A percentile compares a stretch with the other conserved stretches of the same genome.
Conservation (phyloP, 37 sponge, comb jelly and placozoan species). For the Diacarnus erythraeanus region DNA sequence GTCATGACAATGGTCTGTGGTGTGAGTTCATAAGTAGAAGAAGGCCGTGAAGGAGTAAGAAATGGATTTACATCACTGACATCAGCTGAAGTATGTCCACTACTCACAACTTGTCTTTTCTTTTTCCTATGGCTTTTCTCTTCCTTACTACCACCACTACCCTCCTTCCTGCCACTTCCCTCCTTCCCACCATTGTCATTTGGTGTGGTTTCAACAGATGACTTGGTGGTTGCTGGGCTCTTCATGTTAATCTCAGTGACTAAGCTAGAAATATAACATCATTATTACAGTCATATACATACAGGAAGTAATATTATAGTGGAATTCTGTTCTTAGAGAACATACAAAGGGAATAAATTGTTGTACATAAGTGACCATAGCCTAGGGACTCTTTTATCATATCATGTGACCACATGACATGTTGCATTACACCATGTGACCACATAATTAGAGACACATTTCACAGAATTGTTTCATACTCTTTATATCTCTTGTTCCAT, state of each 20-base stretch:
- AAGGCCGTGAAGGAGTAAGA: neutral
- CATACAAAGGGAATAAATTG: too few species aligned
- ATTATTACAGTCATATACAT: too few species aligned
- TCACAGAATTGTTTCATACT: slow-evolving; percentile 19
- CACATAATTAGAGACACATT: neutral
- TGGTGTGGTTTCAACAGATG: neutral
- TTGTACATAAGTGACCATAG: too few species aligned
- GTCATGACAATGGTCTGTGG: neutral
- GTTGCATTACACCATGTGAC: neutral
- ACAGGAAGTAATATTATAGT: too few species aligned
- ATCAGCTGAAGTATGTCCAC: neutral
- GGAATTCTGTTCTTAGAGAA: too few species aligned
- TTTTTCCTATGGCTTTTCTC: neutral
- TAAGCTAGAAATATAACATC: too few species aligned
- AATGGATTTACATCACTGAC: neutral
- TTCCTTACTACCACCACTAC: neutral
- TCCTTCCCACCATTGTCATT: neutral
- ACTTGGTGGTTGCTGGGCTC: slow-evolving; percentile 2
- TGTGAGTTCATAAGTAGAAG: neutral
- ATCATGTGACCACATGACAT: neutral
- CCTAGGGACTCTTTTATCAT: too few species aligned
- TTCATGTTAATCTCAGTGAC: neutral
- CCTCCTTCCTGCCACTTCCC: neutral
- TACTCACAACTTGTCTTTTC: slow-evolving; percentile 1
- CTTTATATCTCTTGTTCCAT: slow-evolving; percentile 35